Evolutionary conservation across 2,113 vertebrate species (phyloP).

Genomic region (Cyprinodon brontotheroides): DNA sequence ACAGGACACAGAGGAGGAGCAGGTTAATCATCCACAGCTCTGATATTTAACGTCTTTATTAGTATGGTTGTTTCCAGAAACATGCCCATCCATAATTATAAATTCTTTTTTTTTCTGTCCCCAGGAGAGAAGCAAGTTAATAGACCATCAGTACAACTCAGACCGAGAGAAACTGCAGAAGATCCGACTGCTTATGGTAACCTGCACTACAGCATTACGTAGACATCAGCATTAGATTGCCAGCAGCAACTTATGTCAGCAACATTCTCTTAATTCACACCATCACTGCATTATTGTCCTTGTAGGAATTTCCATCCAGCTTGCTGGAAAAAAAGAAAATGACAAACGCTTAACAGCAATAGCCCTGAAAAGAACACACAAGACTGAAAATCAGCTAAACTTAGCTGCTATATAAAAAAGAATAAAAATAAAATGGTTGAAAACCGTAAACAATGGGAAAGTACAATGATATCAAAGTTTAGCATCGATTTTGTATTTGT

Average conservation of each 20-base stretch:
- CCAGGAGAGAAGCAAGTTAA: conserved; percentile 86
- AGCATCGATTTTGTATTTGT: not conserved
- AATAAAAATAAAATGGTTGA: too few relatives aligned
- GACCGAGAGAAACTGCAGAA: conserved; percentile 96
- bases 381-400: too few relatives aligned
- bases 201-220: conserved; percentile 21
- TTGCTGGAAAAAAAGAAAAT: too few relatives aligned
- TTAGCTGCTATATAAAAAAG: too few relatives aligned
- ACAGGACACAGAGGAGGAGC: conserved; percentile 81
- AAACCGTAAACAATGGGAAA: too few relatives aligned
- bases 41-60: not conserved
- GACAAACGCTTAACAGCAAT: too few relatives aligned
- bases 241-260: not conserved
- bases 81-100: not conserved
- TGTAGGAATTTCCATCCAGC: too few relatives aligned
- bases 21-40: conserved; percentile 71
- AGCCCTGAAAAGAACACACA: too few relatives aligned
- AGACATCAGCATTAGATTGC: too few relatives aligned
- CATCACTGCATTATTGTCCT: too few relatives aligned
- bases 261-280: too few relatives aligned
- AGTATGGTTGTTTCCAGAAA: not conserved
- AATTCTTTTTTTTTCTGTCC: not conserved
- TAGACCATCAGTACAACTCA: conserved; percentile 87
- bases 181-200: conserved; percentile 93
- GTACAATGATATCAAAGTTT: not conserved